These are phyloP conservation scores for Heteromyza rotundicornis DNA, from an alignment of 2,888 invertebrate genomes.

Conservation along the genomic window DNA sequence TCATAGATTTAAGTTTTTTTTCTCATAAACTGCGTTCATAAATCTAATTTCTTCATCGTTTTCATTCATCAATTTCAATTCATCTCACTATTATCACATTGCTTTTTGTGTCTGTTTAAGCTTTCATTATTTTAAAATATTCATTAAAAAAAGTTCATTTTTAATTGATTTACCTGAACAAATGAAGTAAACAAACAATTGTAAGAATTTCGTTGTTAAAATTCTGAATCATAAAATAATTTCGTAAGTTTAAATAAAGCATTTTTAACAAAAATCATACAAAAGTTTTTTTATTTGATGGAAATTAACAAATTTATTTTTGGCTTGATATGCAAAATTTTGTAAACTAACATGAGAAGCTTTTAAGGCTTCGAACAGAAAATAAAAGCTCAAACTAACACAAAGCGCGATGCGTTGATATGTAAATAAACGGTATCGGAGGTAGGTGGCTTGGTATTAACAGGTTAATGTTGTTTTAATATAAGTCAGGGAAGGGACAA, in stretches of 20 bases:
- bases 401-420: constrained; percentile 49
- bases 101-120: constrained; percentile 48
- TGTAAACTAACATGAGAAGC: constrained; percentile 13
- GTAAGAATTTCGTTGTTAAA: neutral
- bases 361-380: constrained; percentile 32
- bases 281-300: constrained; percentile 40
- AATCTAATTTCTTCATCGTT: neutral
- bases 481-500: neutral
- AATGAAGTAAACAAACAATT: constrained; percentile 5
- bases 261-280: constrained; percentile 40
- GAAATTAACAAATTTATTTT: constrained; percentile 23
- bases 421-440: constrained; percentile 13
- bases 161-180: constrained; percentile 25
- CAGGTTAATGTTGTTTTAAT: neutral
- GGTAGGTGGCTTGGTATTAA: neutral
- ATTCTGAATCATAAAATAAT: neutral
- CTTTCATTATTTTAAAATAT: constrained; percentile 39
- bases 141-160: constrained; percentile 40
- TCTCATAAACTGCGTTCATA: neutral
- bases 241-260: constrained; percentile 35
- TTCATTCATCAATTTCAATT: constrained; percentile 26
- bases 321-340: constrained; percentile 21
- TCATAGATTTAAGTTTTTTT: neutral
- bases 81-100: constrained; percentile 39
- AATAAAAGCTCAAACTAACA: constrained; percentile 54